A percentile compares a stretch with the other conserved stretches of the same genome.
phyloP scores from a whole-genome alignment of 2,113 vertebrate genomes.

The Odobenus rosmarus region DNA sequence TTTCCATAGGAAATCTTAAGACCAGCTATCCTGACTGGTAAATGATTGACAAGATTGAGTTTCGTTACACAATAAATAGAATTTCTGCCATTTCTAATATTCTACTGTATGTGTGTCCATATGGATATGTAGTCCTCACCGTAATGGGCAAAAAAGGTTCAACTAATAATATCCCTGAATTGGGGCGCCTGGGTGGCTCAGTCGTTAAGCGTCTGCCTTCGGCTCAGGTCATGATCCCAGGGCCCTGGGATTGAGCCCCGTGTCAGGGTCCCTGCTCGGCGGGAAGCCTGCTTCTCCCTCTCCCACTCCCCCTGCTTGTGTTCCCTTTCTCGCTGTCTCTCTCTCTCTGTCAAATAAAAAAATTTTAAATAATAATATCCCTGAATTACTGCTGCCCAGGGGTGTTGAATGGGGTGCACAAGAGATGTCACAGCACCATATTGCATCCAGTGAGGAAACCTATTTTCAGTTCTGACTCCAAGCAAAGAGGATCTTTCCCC shows the following conservation, averaged over 20 bases:
- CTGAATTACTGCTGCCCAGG: neutral
- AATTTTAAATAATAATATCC: neutral
- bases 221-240: too few relatives aligned
- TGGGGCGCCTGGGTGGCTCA: too few relatives aligned
- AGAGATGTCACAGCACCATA: neutral
- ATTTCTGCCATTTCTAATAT: neutral
- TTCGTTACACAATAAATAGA: conserved; percentile 6
- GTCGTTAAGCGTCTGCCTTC: too few relatives aligned
- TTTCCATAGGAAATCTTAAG: conserved; percentile 17
- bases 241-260: too few relatives aligned
- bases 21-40: neutral
- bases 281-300: too few relatives aligned
- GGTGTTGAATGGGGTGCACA: neutral
- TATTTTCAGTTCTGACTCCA: conserved; percentile 12
- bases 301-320: too few relatives aligned
- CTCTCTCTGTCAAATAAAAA: too few relatives aligned
- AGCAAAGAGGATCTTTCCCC: neutral
- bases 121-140: neutral
- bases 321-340: too few relatives aligned
- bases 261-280: too few relatives aligned
- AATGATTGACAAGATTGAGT: neutral
- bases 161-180: neutral
- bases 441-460: neutral
- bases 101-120: neutral
- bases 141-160: neutral